Base-by-base conservation (phyloP, 1,140 invertebrate species). In the Aphelinus certus region DNA sequence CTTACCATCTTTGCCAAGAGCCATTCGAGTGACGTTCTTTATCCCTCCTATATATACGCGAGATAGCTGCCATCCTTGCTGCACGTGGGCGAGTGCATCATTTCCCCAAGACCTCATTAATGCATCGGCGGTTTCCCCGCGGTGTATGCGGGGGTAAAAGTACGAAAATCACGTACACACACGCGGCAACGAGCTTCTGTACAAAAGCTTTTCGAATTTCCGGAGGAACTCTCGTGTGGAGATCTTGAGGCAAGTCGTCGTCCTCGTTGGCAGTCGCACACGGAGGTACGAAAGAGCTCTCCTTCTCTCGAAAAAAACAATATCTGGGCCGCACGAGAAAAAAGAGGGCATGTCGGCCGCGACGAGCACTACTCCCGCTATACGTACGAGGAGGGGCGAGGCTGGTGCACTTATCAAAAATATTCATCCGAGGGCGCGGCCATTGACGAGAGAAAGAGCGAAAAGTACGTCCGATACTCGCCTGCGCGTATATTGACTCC, bases 361-460 rank as follows among this genome's bases (percentile, higher is more conserved):
- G 6, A 45, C 45, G 2, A 26, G 42, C 1, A 46, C n/a, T 42
- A 64, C 47, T 64, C 63, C 48, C 51, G 49, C 51, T 48, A 4
- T 51, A 26, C 26, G 26, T 26, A 26, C 7, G 26, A n/a, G 58
- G 48, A 45, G 48, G 7, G 61, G 26, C 26, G 9, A 63, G 61
- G 42, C 6, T 43, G 45, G 7, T 43, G 61, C 61, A 48, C 61
- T 63, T 63, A 10, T 63, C 61, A 63, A 63, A 63, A 63, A 63
- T 63, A 47, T 63, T 45, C 61, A 63, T 63, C 61, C 10, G 45
- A 63, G 43, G 26, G 26, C 26, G 26, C 26, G 26, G 26, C 26
- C 26, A 26, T 26, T 26, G 26, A 26, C 26, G 26, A 26, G 26
- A 26, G 26, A n/a, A n/a, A n/a, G n/a, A n/a, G n/a, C n/a, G n/a